phyloP scores from a whole-genome alignment of 1,140 invertebrate species.

The Danaus melanippus region DNA sequence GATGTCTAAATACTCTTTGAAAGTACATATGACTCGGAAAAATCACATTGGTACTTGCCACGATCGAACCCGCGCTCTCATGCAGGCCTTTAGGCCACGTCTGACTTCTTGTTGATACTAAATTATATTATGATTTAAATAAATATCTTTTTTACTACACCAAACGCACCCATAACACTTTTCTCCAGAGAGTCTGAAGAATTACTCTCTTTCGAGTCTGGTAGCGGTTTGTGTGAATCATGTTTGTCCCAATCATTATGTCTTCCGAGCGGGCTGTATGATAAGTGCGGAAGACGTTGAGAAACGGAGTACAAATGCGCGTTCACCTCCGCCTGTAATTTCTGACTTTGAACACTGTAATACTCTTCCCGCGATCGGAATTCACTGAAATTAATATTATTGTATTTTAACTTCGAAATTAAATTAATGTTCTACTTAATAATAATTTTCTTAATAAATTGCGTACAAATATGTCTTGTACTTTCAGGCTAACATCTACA shows the following conservation, averaged over 20 bases:
- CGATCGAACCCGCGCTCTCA: too few relatives aligned
- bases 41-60: too few relatives aligned
- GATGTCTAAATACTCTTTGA: too few relatives aligned
- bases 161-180: conserved; percentile 60
- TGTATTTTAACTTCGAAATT: background rate
- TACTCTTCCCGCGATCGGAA: conserved; percentile 68
- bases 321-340: conserved; percentile 64
- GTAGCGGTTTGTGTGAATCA: conserved; percentile 58
- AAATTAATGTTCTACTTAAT: background rate
- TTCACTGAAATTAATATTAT: conserved; percentile 45
- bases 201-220: conserved; percentile 67
- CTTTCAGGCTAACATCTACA: too few relatives aligned
- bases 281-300: conserved; percentile 60
- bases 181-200: conserved; percentile 69
- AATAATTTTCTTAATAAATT: too few relatives aligned
- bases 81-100: too few relatives aligned
- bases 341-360: conserved; percentile 66
- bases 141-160: background rate
- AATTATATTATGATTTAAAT: too few relatives aligned
- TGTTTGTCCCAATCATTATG: conserved; percentile 70
- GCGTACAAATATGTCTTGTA: too few relatives aligned
- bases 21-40: too few relatives aligned
- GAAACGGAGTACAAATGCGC: conserved; percentile 69
- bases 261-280: conserved; percentile 61
- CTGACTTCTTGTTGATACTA: too few relatives aligned